Evolutionary conservation across 2,797 vertebrate genomes (phyloP).

Genomic region (Emydoidea blandingii): DNA sequence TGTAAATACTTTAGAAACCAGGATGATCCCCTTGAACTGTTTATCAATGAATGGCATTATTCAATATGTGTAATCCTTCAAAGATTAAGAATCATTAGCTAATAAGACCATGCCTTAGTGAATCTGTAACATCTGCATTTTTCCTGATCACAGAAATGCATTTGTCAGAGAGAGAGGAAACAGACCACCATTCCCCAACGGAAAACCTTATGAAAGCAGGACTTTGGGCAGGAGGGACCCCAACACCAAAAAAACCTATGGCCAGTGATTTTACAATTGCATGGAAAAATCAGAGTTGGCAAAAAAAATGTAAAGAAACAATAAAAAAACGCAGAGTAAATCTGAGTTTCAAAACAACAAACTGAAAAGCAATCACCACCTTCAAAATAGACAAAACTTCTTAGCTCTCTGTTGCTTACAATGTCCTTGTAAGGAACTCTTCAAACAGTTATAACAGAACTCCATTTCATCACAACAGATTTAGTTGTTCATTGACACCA

Average conservation of each 20-base stretch:
- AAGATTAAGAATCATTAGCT: constrained; percentile 61
- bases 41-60: constrained; percentile 56
- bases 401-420: not conserved
- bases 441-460: constrained; percentile 21
- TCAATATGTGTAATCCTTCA: constrained; percentile 57
- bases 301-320: not conserved
- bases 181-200: constrained; percentile 22
- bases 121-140: constrained; percentile 69
- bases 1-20: constrained; percentile 21
- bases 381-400: not conserved
- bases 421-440: constrained; percentile 43
- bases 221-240: not conserved
- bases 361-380: not conserved
- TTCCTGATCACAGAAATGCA: constrained; percentile 66
- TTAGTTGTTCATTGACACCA: constrained; percentile 64
- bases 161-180: constrained; percentile 67
- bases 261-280: not conserved
- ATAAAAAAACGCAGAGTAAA: not conserved
- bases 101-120: constrained; percentile 58
- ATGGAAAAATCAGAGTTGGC: not conserved
- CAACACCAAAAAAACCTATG: not conserved
- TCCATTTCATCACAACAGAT: constrained; percentile 60
- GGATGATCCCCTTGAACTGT: constrained; percentile 34
- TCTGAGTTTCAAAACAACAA: not conserved
- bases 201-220: constrained; percentile 37